A percentile compares a stretch with the other conserved stretches of the same genome.
Conservation (phyloP, 2,888 invertebrate species). For the Cantharis flavilabris region DNA sequence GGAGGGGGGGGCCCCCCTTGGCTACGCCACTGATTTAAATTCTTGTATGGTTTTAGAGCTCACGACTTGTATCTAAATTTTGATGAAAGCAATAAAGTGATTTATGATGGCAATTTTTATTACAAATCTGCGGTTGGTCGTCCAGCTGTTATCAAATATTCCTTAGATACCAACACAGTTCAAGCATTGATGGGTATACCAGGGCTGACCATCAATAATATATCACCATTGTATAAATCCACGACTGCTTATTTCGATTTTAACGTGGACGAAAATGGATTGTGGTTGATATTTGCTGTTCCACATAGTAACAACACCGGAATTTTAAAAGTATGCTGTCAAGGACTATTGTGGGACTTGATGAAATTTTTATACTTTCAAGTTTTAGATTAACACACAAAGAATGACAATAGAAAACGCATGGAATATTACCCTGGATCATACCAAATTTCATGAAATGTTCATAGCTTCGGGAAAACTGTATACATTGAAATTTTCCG, state of each 20-base stretch:
- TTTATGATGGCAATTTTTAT: no score
- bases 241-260: conserved; percentile 74
- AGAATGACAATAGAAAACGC: conserved; percentile 60
- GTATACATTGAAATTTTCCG: neutral
- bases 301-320: conserved; percentile 80
- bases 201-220: conserved; percentile 57
- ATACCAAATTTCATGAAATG: conserved; percentile 2
- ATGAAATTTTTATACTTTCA: no score
- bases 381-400: conserved; percentile 59
- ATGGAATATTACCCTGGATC: conserved; percentile 3
- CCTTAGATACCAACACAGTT: no score
- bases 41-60: no score
- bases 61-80: no score
- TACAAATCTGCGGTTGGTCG: no score
- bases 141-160: no score
- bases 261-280: conserved; percentile 81
- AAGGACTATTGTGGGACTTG: no score
- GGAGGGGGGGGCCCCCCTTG: no score
- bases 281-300: conserved; percentile 92
- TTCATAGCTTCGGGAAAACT: conserved; percentile 5
- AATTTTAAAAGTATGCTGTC: conserved; percentile 72
- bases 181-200: conserved; percentile 38
- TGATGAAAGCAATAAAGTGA: no score
- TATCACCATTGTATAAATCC: conserved; percentile 73
- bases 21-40: no score